Evolutionary conservation across 2,113 vertebrate genomes (phyloP), one percentile per base, ranked within the genome.

Genomic region (Hydropotes inermis): DNA sequence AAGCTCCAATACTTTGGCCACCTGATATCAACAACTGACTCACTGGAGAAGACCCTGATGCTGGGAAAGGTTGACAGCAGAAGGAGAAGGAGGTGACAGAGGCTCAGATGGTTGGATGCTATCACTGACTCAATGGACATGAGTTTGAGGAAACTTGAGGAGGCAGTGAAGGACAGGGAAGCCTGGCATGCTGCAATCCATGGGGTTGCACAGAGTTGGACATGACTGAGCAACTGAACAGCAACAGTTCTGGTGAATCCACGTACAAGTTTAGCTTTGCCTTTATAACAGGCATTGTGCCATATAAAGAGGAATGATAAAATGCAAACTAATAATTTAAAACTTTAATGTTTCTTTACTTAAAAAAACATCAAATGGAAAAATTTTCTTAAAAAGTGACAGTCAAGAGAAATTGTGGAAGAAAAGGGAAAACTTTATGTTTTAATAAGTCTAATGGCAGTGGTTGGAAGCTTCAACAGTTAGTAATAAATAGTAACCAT

Each of bases 401-500:
- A 36, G 52, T 43, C 1, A 5, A 57, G 55, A 93, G 25, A 21
- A 54, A 30, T 15, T 55, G 6, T 9, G 11, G 47, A 57, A 54
- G 25, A 55, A 47, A 61, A 45, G 4, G 7, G n/a, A 28, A 39
- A 0, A 6, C 6, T 11, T 87, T 1, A 15, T 36, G 17, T 45
- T 45, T 61, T 6, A 45, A 4, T 36, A 5, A 30, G 15, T 36
- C n/a, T 10, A 19, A 21, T 28, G 47, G 36, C n/a, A 79, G 2
- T 96, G 27, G 12, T 95, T 95, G 60, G 43, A 95, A 92, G n/a
- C 36, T 97, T 93, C 90, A 33, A 89, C 61, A 79, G n/a, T 33
- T 86, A 61, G 10, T 91, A 61, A 52, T 5, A 70, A 61, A 52
- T 5, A 70, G n/a, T 70, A 74, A 74, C 21, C 10, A 39, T 57